A percentile compares a stretch with the other conserved stretches of the same genome.
Conservation (phyloP, 2,888 invertebrate genomes). For the Apamea anceps region DNA sequence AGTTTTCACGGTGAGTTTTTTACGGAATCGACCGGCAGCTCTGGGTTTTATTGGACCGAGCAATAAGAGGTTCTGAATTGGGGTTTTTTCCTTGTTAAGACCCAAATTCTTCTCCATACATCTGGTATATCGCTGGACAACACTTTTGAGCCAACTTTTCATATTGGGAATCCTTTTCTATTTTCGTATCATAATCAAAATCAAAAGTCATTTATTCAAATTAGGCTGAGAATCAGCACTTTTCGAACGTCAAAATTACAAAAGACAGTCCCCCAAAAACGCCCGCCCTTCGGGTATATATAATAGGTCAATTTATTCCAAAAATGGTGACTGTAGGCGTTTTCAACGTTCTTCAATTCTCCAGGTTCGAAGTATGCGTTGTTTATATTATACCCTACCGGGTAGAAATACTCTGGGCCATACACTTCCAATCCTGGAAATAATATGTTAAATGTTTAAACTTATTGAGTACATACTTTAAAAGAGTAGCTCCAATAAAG, state of each 20-base stretch:
- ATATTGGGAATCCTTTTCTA: conserved; percentile 60
- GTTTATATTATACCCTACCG: conserved; percentile 89
- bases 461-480: background rate
- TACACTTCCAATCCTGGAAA: conserved; percentile 91
- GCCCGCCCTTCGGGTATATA: too few relatives aligned
- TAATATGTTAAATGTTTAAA: background rate
- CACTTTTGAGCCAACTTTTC: conserved; percentile 62
- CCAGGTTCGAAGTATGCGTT: conserved; percentile 47
- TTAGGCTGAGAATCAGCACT: too few relatives aligned
- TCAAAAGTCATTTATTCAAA: too few relatives aligned
- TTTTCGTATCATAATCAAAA: conserved; percentile 46
- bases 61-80: too few relatives aligned
- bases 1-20: too few relatives aligned
- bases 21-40: too few relatives aligned
- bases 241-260: too few relatives aligned
- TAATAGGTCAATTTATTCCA: conserved; percentile 74
- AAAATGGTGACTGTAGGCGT: conserved; percentile 71
- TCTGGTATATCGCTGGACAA: conserved; percentile 69
- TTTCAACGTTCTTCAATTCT: conserved; percentile 19
- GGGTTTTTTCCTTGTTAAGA: background rate
- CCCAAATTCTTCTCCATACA: conserved; percentile 64
- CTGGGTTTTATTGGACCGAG: too few relatives aligned
- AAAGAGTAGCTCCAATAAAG: background rate
- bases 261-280: too few relatives aligned
- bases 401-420: conserved; percentile 92